Evolutionary conservation across 2,797 vertebrate species (phyloP).

Genomic region (Sebastiscus tertius): DNA sequence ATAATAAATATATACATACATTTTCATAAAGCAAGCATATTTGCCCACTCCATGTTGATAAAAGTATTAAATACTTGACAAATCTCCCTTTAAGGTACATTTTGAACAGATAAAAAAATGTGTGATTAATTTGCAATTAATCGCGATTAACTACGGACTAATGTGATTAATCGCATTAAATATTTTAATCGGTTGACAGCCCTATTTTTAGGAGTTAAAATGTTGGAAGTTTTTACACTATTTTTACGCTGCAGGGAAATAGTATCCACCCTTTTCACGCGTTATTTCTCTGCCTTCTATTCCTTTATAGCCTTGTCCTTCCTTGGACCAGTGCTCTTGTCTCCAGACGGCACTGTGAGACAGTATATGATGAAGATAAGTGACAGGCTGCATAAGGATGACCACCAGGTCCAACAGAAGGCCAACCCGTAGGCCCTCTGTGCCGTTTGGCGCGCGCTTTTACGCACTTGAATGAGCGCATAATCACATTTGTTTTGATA

Average conservation of each 20-base stretch:
- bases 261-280: too few species aligned
- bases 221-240: not conserved
- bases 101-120: too few species aligned
- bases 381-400: not conserved
- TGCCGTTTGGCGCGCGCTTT: constrained; percentile 13
- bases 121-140: too few species aligned
- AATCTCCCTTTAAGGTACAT: too few species aligned
- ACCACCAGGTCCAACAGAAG: not conserved
- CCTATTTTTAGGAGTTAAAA: not conserved
- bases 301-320: not conserved
- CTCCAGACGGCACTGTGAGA: not conserved
- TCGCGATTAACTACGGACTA: too few species aligned
- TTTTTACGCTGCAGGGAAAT: not conserved
- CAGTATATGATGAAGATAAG: not conserved
- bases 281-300: not conserved
- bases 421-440: not conserved
- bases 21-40: too few species aligned
- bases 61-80: too few species aligned
- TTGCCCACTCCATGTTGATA: too few species aligned
- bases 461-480: constrained; percentile 3
- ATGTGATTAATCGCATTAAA: too few species aligned
- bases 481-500: not conserved
- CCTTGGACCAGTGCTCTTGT: not conserved
- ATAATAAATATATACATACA: too few species aligned
- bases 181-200: too few species aligned